Evolutionary conservation across 2,113 vertebrate genomes (phyloP).

Genomic region (Barnardius zonarius): DNA sequence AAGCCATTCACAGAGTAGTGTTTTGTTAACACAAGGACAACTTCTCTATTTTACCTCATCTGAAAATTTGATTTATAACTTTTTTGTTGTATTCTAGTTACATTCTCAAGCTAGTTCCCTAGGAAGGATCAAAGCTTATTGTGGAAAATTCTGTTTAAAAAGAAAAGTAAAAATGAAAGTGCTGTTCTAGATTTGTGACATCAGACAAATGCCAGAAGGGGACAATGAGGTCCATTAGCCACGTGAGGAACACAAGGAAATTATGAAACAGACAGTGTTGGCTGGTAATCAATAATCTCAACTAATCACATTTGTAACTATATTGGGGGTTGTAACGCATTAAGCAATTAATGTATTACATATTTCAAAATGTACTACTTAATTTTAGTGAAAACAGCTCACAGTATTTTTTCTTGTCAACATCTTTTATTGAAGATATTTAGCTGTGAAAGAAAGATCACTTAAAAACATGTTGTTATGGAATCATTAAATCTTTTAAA

Average conservation of each 20-base stretch:
- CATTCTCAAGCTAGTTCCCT: neutral
- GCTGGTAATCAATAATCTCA: neutral
- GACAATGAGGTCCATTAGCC: neutral
- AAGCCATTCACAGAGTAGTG: neutral
- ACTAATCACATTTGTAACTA: neutral
- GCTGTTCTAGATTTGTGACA: neutral
- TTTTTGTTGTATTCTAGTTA: neutral
- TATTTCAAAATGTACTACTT: neutral
- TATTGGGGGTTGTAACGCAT: neutral
- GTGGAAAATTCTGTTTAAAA: neutral
- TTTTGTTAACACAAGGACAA: neutral
- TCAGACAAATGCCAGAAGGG: neutral
- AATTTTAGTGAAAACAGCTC: neutral
- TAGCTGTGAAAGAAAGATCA: neutral
- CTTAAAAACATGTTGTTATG: neutral
- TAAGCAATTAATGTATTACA: neutral
- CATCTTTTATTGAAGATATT: neutral
- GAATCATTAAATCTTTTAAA: neutral
- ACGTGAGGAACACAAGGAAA: neutral
- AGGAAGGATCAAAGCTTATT: neutral
- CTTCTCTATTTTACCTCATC: neutral
- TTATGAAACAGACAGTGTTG: neutral
- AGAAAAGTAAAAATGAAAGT: accelerated
- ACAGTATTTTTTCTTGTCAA: neutral
- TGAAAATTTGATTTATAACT: neutral